These are phyloP conservation scores for Columba janthina DNA, from an alignment of 2,113 vertebrate species.

Conservation along the genomic window DNA sequence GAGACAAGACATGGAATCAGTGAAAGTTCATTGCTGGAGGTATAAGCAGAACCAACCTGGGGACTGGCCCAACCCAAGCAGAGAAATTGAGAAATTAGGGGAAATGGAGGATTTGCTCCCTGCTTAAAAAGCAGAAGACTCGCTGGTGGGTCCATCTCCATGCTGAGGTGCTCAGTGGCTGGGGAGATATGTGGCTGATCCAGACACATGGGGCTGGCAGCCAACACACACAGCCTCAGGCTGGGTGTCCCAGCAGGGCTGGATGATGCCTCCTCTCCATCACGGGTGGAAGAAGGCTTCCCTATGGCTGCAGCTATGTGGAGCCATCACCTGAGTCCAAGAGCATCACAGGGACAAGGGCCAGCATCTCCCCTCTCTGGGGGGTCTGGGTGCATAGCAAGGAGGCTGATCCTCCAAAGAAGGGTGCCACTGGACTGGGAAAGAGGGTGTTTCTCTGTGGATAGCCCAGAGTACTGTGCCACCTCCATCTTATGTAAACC, in stretches of 20 bases:
- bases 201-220: background rate
- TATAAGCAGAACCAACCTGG: background rate
- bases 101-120: background rate
- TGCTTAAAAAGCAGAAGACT: background rate
- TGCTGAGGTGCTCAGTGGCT: constrained; percentile 71
- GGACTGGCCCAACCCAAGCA: background rate
- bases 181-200: background rate
- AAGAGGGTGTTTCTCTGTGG: background rate
- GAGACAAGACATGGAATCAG: background rate
- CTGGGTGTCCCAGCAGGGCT: background rate
- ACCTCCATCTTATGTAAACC: background rate
- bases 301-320: accelerated
- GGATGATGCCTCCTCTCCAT: background rate
- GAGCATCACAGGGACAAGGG: accelerated
- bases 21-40: background rate
- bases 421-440: background rate
- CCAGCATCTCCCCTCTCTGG: accelerated
- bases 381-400: background rate
- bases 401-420: background rate
- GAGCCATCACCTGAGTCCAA: background rate
- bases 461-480: background rate
- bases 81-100: background rate
- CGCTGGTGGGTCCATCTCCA: background rate
- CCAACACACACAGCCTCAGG: background rate
- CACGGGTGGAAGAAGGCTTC: accelerated